These are phyloP conservation scores for Probosciger aterrimus DNA, from an alignment of 2,113 vertebrate genomes.

Conservation along the genomic window DNA sequence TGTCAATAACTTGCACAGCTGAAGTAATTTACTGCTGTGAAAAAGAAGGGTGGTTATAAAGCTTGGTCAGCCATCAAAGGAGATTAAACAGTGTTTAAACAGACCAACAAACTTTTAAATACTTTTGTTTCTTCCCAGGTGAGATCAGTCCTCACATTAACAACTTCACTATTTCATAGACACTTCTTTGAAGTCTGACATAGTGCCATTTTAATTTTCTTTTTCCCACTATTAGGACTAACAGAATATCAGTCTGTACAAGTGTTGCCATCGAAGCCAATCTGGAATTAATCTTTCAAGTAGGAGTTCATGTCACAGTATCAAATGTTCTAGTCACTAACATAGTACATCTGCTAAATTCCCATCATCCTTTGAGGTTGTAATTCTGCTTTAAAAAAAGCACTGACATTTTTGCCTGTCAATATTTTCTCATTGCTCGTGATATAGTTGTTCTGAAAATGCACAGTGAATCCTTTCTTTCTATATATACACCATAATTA, in stretches of 20 bases:
- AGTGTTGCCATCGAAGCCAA: neutral
- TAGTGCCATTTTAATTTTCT: neutral
- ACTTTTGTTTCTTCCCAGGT: neutral
- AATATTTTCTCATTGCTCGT: slow-evolving; percentile 53
- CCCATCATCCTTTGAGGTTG: neutral
- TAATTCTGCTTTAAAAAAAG: slow-evolving; percentile 48
- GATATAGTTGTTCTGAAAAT: slow-evolving; percentile 41
- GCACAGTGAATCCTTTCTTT: slow-evolving; percentile 22
- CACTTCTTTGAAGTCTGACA: neutral
- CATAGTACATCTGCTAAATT: slow-evolving; percentile 26
- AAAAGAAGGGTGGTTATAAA: neutral
- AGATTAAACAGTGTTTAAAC: neutral
- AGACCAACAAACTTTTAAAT: neutral
- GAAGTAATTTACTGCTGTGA: neutral
- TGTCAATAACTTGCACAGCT: neutral
- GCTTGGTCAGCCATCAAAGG: neutral
- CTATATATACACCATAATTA: neutral
- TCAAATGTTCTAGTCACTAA: slow-evolving; percentile 31
- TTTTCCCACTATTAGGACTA: neutral
- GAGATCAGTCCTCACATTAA: neutral
- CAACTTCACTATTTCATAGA: neutral
- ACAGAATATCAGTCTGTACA: neutral
- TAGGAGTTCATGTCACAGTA: slow-evolving; percentile 8
- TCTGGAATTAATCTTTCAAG: slow-evolving; percentile 18
- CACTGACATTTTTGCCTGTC: slow-evolving; percentile 59